Percentiles rank a stretch among this genome's conserved stretches.
These are phyloP conservation scores for Siniperca scherzeri DNA, from an alignment of 2,797 vertebrate species.

Conservation along the genomic window DNA sequence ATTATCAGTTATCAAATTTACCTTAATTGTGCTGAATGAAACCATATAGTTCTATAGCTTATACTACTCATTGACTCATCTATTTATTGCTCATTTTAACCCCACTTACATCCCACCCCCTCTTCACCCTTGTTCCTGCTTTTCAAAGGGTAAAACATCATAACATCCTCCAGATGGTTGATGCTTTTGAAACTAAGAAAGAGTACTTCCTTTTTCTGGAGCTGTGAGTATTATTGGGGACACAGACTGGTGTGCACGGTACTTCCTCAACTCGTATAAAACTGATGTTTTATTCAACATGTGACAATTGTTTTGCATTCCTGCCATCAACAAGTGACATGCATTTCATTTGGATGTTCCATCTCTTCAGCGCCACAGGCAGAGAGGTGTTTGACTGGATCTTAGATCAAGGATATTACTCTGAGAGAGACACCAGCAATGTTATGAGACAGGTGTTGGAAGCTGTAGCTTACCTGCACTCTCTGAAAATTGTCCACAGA, in stretches of 20 bases:
- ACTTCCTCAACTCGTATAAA: slow-evolving; percentile 7
- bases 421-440: slow-evolving; percentile 97
- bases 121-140: slow-evolving; percentile 13
- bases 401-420: slow-evolving; percentile 99
- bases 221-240: slow-evolving; percentile 89
- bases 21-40: not conserved
- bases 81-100: slow-evolving; percentile 31
- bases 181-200: slow-evolving; percentile 97
- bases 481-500: slow-evolving; percentile 95
- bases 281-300: slow-evolving; percentile 25
- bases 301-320: slow-evolving; percentile 8
- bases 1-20: not conserved
- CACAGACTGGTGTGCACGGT: not conserved
- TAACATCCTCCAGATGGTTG: slow-evolving; percentile 97
- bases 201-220: slow-evolving; percentile 98
- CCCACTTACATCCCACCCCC: slow-evolving; percentile 2
- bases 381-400: slow-evolving; percentile 99
- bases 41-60: not conserved
- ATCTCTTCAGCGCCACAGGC: slow-evolving; percentile 91
- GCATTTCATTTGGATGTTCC: slow-evolving; percentile 43
- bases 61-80: not conserved
- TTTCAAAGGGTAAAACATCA: slow-evolving; percentile 95
- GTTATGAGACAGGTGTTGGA: slow-evolving; percentile 98
- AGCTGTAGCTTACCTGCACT: slow-evolving; percentile 97
- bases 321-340: slow-evolving; percentile 18